Evolutionary conservation across 1,140 invertebrate species (phyloP).

Genomic region (Bombyx mandarina): DNA sequence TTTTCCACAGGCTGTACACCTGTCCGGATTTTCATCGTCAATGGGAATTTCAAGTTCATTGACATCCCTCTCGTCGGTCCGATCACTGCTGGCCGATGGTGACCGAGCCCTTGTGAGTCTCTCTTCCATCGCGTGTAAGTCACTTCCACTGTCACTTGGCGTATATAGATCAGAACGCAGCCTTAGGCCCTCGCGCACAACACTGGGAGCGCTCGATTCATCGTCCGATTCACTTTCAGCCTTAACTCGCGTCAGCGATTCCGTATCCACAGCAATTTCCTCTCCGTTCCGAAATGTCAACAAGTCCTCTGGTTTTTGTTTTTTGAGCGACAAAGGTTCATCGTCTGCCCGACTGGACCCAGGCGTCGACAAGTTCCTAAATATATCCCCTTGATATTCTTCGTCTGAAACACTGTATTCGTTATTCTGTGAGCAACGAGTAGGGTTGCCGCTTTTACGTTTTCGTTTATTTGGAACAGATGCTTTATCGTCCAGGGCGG

Average conservation of each 20-base stretch:
- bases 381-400: constrained; percentile 67
- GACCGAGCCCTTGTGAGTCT: constrained; percentile 65
- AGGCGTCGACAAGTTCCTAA: constrained; percentile 57
- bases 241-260: constrained; percentile 50
- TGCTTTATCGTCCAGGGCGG: constrained; percentile 51
- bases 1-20: constrained; percentile 92
- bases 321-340: constrained; percentile 75
- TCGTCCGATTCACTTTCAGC: constrained; percentile 63
- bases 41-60: constrained; percentile 85
- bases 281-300: constrained; percentile 61
- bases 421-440: constrained; percentile 80
- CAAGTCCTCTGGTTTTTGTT: constrained; percentile 61
- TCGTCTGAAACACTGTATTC: constrained; percentile 76
- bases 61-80: constrained; percentile 72
- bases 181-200: constrained; percentile 59
- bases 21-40: constrained; percentile 82
- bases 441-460: constrained; percentile 91
- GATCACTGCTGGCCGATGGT: constrained; percentile 71
- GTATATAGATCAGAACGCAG: constrained; percentile 67
- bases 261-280: constrained; percentile 47
- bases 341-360: constrained; percentile 46
- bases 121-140: constrained; percentile 53
- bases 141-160: constrained; percentile 63
- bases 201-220: constrained; percentile 58
- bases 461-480: constrained; percentile 78